A percentile compares a stretch with the other conserved stretches of the same genome.
phyloP scores from a whole-genome alignment of 2,888 invertebrate genomes.

The Brachypterus glaber region DNA sequence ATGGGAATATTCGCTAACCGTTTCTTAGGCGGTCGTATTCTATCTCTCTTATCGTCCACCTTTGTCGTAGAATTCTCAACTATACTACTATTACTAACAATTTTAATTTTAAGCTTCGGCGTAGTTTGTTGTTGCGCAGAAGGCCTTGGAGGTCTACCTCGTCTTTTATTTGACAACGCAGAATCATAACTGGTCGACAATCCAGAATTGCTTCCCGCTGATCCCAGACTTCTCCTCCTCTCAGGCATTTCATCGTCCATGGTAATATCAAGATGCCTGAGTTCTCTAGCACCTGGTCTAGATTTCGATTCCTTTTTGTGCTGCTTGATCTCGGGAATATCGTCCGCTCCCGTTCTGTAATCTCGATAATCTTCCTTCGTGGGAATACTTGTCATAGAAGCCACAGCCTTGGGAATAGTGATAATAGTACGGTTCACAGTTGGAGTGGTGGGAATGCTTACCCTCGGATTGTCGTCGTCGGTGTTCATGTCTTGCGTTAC shows the following conservation, averaged over 20 bases:
- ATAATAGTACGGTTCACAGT: constrained; percentile 60
- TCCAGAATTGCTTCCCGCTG: constrained; percentile 34
- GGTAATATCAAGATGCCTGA: constrained; percentile 51
- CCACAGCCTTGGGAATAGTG: constrained; percentile 80
- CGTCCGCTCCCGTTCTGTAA: constrained; percentile 36
- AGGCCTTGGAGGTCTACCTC: constrained; percentile 36
- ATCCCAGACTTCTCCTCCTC: constrained; percentile 44
- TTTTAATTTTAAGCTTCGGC: constrained; percentile 73
- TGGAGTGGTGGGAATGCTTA: constrained; percentile 48
- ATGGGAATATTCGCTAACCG: constrained; percentile 51
- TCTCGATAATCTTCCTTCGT: constrained; percentile 76
- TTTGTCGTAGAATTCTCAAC: constrained; percentile 41
- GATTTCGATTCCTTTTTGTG: constrained; percentile 49
- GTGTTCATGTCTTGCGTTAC: constrained; percentile 82
- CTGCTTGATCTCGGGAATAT: constrained; percentile 58
- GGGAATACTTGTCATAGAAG: constrained; percentile 79
- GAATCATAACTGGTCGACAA: constrained; percentile 26
- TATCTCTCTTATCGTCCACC: constrained; percentile 43
- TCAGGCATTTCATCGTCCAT: constrained; percentile 47
- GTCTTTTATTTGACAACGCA: constrained; percentile 31
- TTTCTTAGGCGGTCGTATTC: constrained; percentile 73
- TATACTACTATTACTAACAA: constrained; percentile 42
- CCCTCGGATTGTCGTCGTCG: constrained; percentile 51
- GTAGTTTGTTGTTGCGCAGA: constrained; percentile 37
- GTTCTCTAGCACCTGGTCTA: constrained; percentile 47